Evolutionary conservation across 92 coral and sea anemone species (phyloP).

Genomic region (Epizoanthus scotinus): DNA sequence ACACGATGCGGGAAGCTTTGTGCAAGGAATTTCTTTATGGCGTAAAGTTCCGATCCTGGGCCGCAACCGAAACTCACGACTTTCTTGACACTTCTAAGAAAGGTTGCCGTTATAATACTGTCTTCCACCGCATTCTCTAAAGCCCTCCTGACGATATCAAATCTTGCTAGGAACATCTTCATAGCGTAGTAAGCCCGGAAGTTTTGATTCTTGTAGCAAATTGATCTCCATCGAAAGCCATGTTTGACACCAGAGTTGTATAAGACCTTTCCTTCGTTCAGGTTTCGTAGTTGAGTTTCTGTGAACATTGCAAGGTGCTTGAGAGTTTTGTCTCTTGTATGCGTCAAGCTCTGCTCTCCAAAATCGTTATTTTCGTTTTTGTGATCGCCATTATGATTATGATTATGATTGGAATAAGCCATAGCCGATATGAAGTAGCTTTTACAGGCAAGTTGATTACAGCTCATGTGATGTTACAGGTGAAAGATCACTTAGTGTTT

Average conservation of each 20-base stretch:
- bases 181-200: conserved; percentile 34
- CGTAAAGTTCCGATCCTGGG: conserved; percentile 36
- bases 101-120: conserved; percentile 30
- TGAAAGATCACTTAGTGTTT: neutral
- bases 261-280: conserved; percentile 28
- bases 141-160: conserved; percentile 19
- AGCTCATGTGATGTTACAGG: conserved; percentile 20
- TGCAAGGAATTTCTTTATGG: conserved; percentile 25
- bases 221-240: conserved; percentile 37
- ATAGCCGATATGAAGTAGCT: conserved; percentile 26
- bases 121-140: conserved; percentile 24
- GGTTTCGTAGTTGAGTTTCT: conserved; percentile 30
- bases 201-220: conserved; percentile 35
- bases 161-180: conserved; percentile 38
- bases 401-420: conserved; percentile 19
- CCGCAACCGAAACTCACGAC: conserved; percentile 38
- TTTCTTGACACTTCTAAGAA: conserved; percentile 37
- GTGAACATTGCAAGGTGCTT: conserved; percentile 32
- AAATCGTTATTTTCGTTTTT: conserved; percentile 21
- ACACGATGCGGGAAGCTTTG: conserved; percentile 30
- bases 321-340: conserved; percentile 21
- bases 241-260: conserved; percentile 32
- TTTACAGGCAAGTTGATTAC: neutral
- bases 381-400: conserved; percentile 17
- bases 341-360: conserved; percentile 29